phyloP scores from a whole-genome alignment of 2,888 invertebrate genomes.

The Acrobasis suavella region DNA sequence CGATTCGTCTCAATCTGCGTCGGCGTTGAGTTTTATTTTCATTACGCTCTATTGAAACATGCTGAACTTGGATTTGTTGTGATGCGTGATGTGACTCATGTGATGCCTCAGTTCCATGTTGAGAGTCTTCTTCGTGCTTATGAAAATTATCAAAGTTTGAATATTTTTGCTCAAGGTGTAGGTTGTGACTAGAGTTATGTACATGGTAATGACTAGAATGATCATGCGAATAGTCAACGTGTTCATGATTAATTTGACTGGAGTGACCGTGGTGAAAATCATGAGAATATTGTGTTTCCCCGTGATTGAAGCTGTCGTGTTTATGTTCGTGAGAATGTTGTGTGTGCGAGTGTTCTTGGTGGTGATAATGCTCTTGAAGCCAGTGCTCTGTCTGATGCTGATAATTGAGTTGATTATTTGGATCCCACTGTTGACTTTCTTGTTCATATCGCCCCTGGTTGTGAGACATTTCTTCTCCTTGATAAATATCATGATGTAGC shows the following conservation, averaged over 20 bases:
- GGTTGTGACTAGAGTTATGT: constrained; percentile 31
- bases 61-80: constrained; percentile 48
- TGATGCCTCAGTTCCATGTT: constrained; percentile 18
- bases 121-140: constrained; percentile 23
- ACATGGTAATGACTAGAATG: constrained; percentile 33
- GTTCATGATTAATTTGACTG: constrained; percentile 30
- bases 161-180: constrained; percentile 10
- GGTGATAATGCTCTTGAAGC: constrained; percentile 37
- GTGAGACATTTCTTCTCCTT: constrained; percentile 22
- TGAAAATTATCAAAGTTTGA: constrained; percentile 27
- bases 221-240: constrained; percentile 30
- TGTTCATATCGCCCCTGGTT: constrained; percentile 21
- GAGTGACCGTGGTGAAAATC: constrained; percentile 35
- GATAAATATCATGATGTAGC: neutral
- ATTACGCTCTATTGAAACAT: constrained; percentile 51
- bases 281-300: constrained; percentile 31
- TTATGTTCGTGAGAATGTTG: constrained; percentile 34
- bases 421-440: constrained; percentile 21
- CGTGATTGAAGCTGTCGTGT: constrained; percentile 35
- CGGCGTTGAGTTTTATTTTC: constrained; percentile 39
- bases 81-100: constrained; percentile 32
- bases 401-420: constrained; percentile 28
- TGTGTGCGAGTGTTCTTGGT: constrained; percentile 35
- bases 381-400: constrained; percentile 33
- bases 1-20: constrained; percentile 39